Conservation (phyloP, 1,140 invertebrate species). For the Zeugodacus cucurbitae region DNA sequence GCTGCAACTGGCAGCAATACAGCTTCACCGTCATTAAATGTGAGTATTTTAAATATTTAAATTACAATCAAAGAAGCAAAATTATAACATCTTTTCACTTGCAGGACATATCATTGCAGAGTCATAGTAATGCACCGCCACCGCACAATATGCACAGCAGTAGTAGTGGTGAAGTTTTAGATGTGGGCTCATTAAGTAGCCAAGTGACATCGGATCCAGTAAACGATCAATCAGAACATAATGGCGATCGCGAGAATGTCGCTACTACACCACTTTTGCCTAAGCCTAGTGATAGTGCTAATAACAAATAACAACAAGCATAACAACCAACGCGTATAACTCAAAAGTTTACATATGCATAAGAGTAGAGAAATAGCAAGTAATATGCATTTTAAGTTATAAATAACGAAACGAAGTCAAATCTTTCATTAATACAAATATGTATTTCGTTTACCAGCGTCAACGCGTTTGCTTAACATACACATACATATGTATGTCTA, state of each 20-base stretch:
- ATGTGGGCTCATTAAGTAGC: slow-evolving; percentile 44
- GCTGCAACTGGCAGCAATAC: slow-evolving; percentile 43
- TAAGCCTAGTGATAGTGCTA: slow-evolving; percentile 37
- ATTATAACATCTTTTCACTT: neutral
- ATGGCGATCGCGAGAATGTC: slow-evolving; percentile 39
- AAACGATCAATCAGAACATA: slow-evolving; percentile 18
- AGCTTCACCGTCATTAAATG: slow-evolving; percentile 45
- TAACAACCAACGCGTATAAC: slow-evolving; percentile 34
- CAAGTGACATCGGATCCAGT: slow-evolving; percentile 43
- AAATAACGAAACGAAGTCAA: neutral
- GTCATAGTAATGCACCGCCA: slow-evolving; percentile 40
- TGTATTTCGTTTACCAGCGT: slow-evolving; percentile 21
- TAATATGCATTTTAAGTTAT: slow-evolving; percentile 2
- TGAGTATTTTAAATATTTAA: slow-evolving; percentile 23
- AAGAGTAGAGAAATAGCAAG: slow-evolving; percentile 15
- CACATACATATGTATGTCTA: neutral
- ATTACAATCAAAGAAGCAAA: neutral
- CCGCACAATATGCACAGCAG: slow-evolving; percentile 43
- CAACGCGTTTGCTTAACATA: neutral
- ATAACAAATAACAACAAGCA: slow-evolving; percentile 41
- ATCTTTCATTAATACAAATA: neutral
- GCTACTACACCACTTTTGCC: slow-evolving; percentile 44
- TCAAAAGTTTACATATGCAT: slow-evolving; percentile 34
- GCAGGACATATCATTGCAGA: slow-evolving; percentile 44
- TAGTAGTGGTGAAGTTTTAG: slow-evolving; percentile 45